These are phyloP conservation scores for Oostethus manadensis DNA, from an alignment of 2,113 vertebrate genomes.

Conservation along the genomic window DNA sequence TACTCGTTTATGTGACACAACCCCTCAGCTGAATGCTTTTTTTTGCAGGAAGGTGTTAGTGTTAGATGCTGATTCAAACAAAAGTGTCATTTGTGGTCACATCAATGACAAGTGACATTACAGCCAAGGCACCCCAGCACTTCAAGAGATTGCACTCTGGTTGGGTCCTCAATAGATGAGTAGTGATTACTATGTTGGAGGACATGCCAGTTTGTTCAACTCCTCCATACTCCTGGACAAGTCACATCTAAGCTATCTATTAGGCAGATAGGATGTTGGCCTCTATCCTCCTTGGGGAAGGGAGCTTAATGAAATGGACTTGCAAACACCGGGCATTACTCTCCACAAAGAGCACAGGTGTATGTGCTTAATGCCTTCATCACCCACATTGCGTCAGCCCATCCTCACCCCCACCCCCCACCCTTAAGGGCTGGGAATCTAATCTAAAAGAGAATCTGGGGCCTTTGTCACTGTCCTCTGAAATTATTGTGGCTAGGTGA, in stretches of 20 bases:
- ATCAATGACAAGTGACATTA: constrained; percentile 65
- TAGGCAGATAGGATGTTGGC: constrained; percentile 50
- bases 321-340: constrained; percentile 14
- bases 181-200: constrained; percentile 38
- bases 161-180: constrained; percentile 39
- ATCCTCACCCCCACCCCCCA: constrained; percentile 8
- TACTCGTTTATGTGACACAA: not conserved
- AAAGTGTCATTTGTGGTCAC: constrained; percentile 55
- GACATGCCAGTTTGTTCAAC: constrained; percentile 47
- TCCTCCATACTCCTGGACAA: constrained; percentile 59
- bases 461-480: constrained; percentile 46
- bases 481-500: constrained; percentile 62
- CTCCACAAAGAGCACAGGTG: constrained; percentile 19
- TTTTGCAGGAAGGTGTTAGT: constrained; percentile 4
- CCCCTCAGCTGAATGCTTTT: constrained; percentile 9
- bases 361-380: constrained; percentile 10
- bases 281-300: constrained; percentile 42
- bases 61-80: constrained; percentile 51
- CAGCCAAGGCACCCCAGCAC: constrained; percentile 43
- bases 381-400: not conserved
- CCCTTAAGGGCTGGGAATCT: constrained; percentile 31
- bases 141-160: constrained; percentile 59
- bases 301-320: constrained; percentile 44
- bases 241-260: constrained; percentile 37
- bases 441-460: constrained; percentile 61